phyloP scores from a whole-genome alignment of 2,113 vertebrate genomes.

The Upupa epops region DNA sequence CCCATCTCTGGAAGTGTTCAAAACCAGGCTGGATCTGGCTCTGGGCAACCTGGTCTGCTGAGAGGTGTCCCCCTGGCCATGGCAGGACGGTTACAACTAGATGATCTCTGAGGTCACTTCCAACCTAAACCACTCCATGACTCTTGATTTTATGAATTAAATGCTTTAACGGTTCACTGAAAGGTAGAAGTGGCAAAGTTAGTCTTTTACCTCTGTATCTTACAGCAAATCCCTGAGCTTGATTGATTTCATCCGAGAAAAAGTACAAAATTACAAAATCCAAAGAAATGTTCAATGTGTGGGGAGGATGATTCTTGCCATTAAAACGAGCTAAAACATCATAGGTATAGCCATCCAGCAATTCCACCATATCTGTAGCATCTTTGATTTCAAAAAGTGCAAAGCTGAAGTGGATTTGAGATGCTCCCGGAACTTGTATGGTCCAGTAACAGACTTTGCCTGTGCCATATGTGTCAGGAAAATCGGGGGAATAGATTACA shows the following conservation, averaged over 20 bases:
- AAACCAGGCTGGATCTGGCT: too few species aligned
- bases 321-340: constrained; percentile 88
- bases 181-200: neutral
- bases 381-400: constrained; percentile 93
- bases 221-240: constrained; percentile 92
- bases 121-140: too few species aligned
- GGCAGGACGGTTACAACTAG: too few species aligned
- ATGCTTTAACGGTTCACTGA: neutral
- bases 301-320: constrained; percentile 84
- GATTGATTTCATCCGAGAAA: constrained; percentile 92
- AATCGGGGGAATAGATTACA: constrained; percentile 95
- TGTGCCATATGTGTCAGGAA: constrained; percentile 86
- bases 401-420: constrained; percentile 88
- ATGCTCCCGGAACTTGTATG: constrained; percentile 86
- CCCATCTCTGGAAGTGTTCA: too few species aligned
- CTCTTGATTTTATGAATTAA: neutral
- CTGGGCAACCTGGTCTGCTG: too few species aligned
- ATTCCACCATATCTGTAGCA: constrained; percentile 94
- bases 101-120: too few species aligned
- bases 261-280: constrained; percentile 95
- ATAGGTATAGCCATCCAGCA: constrained; percentile 90
- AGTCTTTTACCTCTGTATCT: constrained; percentile 84
- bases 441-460: constrained; percentile 96
- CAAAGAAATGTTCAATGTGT: constrained; percentile 85
- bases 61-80: too few species aligned